Evolutionary conservation across 2,797 vertebrate species (phyloP), one percentile per base, ranked within the genome.

Genomic region (Darevskia nairensis): DNA sequence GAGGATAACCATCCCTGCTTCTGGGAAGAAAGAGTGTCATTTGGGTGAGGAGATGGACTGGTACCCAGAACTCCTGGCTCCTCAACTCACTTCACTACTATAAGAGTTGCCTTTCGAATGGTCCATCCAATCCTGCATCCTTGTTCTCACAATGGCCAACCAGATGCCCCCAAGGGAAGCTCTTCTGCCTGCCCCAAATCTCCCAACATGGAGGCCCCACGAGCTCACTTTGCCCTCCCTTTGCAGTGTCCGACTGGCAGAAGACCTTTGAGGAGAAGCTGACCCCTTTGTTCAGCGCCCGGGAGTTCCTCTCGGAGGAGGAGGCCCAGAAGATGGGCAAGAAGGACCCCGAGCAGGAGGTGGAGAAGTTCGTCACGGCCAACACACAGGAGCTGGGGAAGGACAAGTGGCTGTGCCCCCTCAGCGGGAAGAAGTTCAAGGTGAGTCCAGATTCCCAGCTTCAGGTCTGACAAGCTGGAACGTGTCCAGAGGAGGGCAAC

Each of bases 371-470:
- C 96, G 98, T 99, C 50, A 97, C 97, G 9, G 97, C 98, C 8
- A 99, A 99, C 95, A 99, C 98, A 1, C 98, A 98, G 91, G 98
- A 99, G 94, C 96, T 98, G 93, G 98, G 98, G 89, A 99, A 99
- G 93, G 98, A 98, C 96, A 99, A 98, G 90, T 99, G 98, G 98
- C 97, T 98, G 0, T 99, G 98, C 85, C 98, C 98, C 0, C 97
- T 98, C 7, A 99, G 98, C 80, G 98, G 98, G 86, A 98, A 99
- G 95, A 99, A 99, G 93, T 99, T 99, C 94, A 99, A 99, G 98
- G 98, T 98, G 84, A 13, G 77, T 25, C 23, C 35, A 0, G 9
- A 9, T 2, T 1, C 3, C 8, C 1, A 1, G 8, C 23, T 3
- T 29, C 8, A 0, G 25, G 4, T 6, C 59, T 29, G 41, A 1